phyloP scores from a whole-genome alignment of 2,797 vertebrate genomes.

The Peromyscus eremicus region DNA sequence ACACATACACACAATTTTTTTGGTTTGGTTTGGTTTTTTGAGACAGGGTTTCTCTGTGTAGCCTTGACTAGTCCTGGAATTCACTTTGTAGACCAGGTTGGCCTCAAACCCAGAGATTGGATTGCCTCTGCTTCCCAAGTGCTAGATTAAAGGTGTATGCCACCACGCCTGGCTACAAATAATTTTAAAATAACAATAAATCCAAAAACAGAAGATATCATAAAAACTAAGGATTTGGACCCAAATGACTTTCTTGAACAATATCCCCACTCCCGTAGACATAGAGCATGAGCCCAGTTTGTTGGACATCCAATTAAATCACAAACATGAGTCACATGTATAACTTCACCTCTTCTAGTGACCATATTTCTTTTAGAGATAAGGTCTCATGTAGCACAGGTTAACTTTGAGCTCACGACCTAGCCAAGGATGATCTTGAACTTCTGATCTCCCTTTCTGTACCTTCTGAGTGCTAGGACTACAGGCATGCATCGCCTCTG shows the following conservation, averaged over 20 bases:
- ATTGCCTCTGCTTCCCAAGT: background rate
- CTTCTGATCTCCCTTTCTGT: background rate
- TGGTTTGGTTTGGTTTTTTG: background rate
- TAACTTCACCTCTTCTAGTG: conserved; percentile 22
- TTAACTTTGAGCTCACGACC: background rate
- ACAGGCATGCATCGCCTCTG: background rate
- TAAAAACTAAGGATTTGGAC: conserved; percentile 13
- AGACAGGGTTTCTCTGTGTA: background rate
- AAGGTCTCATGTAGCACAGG: background rate
- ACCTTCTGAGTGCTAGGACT: background rate
- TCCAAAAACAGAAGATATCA: background rate
- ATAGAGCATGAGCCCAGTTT: background rate
- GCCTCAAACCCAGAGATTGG: background rate
- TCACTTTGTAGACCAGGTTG: background rate
- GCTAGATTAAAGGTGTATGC: background rate
- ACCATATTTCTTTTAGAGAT: background rate
- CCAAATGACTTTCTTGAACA: background rate
- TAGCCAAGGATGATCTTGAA: background rate
- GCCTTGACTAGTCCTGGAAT: background rate
- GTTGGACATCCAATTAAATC: background rate
- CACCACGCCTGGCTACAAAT: background rate
- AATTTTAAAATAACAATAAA: background rate
- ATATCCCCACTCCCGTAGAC: background rate
- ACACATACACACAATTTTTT: background rate
- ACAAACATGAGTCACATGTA: background rate